Conservation (phyloP, 1,140 invertebrate species). For the Pseudomyrmex sp. region DNA sequence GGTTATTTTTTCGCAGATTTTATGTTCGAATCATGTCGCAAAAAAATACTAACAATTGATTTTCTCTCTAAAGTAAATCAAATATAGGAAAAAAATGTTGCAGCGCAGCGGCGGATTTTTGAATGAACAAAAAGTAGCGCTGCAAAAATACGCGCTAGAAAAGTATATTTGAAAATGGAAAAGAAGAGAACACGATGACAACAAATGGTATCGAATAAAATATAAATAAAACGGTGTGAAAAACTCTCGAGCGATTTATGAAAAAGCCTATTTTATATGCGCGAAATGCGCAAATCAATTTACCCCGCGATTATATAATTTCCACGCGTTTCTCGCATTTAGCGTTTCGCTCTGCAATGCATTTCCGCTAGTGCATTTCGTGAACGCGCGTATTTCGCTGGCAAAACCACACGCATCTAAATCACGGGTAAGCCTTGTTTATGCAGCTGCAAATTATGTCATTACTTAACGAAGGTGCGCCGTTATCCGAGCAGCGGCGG, state of each 20-base stretch:
- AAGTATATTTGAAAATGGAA: no score
- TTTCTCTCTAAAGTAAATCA: neutral
- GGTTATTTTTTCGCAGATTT: neutral
- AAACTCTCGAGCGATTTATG: no score
- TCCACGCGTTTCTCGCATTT: neutral
- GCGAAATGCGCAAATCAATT: constrained; percentile 26
- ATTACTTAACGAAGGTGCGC: constrained; percentile 75
- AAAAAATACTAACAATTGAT: neutral
- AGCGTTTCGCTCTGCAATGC: neutral
- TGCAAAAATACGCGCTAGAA: no score
- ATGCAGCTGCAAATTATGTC: constrained; percentile 80
- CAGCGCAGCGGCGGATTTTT: no score
- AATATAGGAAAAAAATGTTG: no score
- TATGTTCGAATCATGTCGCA: neutral
- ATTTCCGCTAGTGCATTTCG: constrained; percentile 24
- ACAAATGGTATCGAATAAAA: neutral
- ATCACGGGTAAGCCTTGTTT: constrained; percentile 79
- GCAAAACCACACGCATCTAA: constrained; percentile 74
- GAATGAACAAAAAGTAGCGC: no score
- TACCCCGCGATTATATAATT: constrained; percentile 34
- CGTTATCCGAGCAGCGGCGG: neutral
- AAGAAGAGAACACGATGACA: neutral
- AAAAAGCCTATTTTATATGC: no score
- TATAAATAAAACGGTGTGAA: neutral
- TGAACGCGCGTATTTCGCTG: constrained; percentile 56